phyloP scores from a whole-genome alignment of 2,888 invertebrate genomes.

The Ophion costatus region DNA sequence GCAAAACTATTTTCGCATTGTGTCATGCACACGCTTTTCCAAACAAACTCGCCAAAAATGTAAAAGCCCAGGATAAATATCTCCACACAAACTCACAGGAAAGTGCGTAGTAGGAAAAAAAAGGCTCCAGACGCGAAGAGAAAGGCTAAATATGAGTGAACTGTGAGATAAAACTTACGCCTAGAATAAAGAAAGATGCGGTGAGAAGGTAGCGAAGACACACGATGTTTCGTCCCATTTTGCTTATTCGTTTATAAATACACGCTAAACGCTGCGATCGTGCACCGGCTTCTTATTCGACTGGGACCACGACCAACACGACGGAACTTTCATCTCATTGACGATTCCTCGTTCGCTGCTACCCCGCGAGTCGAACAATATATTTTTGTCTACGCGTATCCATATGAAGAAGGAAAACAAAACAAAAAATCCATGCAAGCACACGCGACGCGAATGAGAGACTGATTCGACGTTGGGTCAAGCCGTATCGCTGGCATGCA shows the following conservation, averaged over 20 bases:
- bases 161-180: constrained; percentile 72
- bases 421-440: not conserved
- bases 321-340: constrained; percentile 3
- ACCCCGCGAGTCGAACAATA: constrained; percentile 18
- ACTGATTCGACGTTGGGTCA: not conserved
- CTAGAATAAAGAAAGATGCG: constrained; percentile 74
- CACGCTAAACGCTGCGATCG: constrained; percentile 39
- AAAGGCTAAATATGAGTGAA: constrained; percentile 1
- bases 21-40: not conserved
- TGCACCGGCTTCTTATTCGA: constrained; percentile 35
- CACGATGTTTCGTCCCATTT: constrained; percentile 73
- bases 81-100: not conserved
- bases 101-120: not conserved
- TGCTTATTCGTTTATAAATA: constrained; percentile 64
- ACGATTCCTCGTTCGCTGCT: constrained; percentile 28
- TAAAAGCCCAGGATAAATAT: not conserved
- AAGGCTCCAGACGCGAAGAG: not conserved
- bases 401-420: not conserved
- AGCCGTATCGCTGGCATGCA: not conserved
- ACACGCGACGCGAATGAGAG: not conserved
- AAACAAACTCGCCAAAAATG: not conserved
- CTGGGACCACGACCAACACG: constrained; percentile 28
- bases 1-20: not conserved
- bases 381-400: not conserved
- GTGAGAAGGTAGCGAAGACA: constrained; percentile 76